phyloP scores from a whole-genome alignment of 2,888 invertebrate species.

The Tuta absoluta region DNA sequence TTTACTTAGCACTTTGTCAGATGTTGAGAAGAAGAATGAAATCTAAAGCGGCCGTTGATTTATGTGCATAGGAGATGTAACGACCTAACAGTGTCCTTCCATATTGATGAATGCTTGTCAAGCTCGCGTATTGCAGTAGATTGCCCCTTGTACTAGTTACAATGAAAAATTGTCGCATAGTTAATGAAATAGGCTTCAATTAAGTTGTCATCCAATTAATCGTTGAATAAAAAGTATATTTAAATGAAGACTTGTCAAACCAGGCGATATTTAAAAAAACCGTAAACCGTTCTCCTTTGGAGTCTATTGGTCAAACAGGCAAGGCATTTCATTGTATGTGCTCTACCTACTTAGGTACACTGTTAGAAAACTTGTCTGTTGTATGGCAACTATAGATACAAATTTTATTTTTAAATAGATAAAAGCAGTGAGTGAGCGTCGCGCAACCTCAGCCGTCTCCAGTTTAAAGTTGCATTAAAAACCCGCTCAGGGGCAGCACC shows the following conservation, averaged over 20 bases:
- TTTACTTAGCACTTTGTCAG: slow-evolving; percentile 8
- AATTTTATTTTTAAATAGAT: not conserved
- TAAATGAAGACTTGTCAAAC: slow-evolving; percentile 9
- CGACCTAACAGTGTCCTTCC: slow-evolving; percentile 52
- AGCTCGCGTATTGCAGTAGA: slow-evolving; percentile 26
- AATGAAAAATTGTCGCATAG: slow-evolving; percentile 50
- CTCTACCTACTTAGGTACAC: not conserved
- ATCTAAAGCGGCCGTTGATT: slow-evolving; percentile 48
- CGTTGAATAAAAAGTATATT: slow-evolving; percentile 39
- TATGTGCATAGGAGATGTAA: slow-evolving; percentile 58
- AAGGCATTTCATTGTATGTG: not conserved
- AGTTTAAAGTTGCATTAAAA: slow-evolving; percentile 50
- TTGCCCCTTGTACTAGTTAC: slow-evolving; percentile 53
- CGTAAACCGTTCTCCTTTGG: not conserved
- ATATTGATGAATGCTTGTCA: slow-evolving; percentile 48
- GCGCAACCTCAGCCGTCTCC: slow-evolving; percentile 24
- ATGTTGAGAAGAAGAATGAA: slow-evolving; percentile 9
- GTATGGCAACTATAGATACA: not conserved
- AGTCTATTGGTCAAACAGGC: slow-evolving; percentile 1
- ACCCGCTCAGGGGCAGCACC: slow-evolving; percentile 63
- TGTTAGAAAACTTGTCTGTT: not conserved
- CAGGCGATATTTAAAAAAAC: slow-evolving; percentile 9
- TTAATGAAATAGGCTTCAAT: slow-evolving; percentile 51
- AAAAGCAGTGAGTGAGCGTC: not conserved
- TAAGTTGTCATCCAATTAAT: slow-evolving; percentile 42